Evolutionary conservation across 2,888 invertebrate genomes (phyloP).

Genomic region (Ormyrus nitidulus): DNA sequence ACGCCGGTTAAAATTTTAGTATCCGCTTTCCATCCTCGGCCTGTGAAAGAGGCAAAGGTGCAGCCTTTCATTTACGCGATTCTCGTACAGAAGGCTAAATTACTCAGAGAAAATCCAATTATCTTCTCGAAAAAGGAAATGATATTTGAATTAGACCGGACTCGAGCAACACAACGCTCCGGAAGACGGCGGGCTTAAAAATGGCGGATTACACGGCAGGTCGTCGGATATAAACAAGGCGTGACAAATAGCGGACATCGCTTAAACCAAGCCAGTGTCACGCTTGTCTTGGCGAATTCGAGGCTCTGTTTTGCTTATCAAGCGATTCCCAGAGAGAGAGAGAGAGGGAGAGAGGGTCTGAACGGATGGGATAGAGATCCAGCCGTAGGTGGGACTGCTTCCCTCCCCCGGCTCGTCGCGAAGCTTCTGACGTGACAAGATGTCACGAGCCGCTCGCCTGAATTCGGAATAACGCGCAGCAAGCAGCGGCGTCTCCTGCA

Average conservation of each 20-base stretch:
- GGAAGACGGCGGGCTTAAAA: neutral
- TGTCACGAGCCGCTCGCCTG: slow-evolving; percentile 47
- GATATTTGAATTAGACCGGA: slow-evolving; percentile 42
- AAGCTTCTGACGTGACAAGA: slow-evolving; percentile 47
- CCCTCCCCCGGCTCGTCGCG: neutral
- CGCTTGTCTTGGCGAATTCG: slow-evolving; percentile 48
- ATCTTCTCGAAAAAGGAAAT: slow-evolving; percentile 38
- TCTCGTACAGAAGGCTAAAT: slow-evolving; percentile 2
- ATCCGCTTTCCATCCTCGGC: too few relatives aligned
- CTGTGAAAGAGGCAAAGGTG: neutral
- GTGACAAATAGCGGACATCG: slow-evolving; percentile 40
- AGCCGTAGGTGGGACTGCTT: slow-evolving; percentile 11
- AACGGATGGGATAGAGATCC: neutral
- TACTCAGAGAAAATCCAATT: slow-evolving; percentile 39
- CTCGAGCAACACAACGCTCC: neutral
- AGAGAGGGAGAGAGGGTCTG: neutral
- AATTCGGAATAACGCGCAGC: slow-evolving; percentile 35
- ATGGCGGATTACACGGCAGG: neutral
- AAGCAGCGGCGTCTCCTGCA: neutral
- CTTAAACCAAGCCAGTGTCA: slow-evolving; percentile 21
- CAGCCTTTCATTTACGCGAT: neutral
- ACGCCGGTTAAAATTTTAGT: too few relatives aligned
- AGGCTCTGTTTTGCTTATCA: slow-evolving; percentile 48
- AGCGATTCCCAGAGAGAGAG: slow-evolving; percentile 28
- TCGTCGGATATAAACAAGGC: slow-evolving; percentile 45